A percentile compares a stretch with the other conserved stretches of the same genome.
Conservation (phyloP, 2,113 vertebrate genomes). For the Amazona vittata region DNA sequence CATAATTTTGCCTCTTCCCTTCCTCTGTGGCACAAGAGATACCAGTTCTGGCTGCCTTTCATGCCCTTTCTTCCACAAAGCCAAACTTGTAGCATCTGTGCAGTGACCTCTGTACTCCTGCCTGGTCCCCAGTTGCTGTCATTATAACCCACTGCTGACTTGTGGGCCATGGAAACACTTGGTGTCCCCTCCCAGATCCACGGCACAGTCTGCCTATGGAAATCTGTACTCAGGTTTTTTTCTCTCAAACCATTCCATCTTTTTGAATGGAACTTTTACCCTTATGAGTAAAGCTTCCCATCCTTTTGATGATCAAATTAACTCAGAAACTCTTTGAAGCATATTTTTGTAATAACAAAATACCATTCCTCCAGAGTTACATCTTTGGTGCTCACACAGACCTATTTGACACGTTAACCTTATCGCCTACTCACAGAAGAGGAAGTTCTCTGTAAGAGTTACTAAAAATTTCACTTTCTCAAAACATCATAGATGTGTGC, state of each 20-base stretch:
- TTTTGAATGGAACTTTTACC: neutral
- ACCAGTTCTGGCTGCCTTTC: neutral
- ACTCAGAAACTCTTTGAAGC: neutral
- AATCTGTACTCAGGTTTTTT: neutral
- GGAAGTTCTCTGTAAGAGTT: slow-evolving; percentile 7
- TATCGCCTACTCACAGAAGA: neutral
- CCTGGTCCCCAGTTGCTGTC: neutral
- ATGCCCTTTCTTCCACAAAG: neutral
- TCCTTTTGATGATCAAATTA: neutral
- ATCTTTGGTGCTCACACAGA: neutral
- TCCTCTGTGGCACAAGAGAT: fast-evolving
- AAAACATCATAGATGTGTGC: slow-evolving; percentile 10
- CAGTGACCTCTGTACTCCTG: neutral
- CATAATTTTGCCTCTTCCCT: neutral
- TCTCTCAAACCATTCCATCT: neutral
- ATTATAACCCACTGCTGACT: fast-evolving
- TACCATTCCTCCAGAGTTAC: neutral
- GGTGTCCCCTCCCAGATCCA: neutral
- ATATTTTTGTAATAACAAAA: neutral
- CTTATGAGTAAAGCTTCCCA: neutral
- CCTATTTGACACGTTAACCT: neutral
- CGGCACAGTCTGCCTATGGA: neutral
- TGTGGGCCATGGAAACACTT: neutral
- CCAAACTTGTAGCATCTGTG: neutral
- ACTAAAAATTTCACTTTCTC: slow-evolving; percentile 47